Evolutionary conservation across 2,113 vertebrate species (phyloP).

Genomic region (Apus apus): DNA sequence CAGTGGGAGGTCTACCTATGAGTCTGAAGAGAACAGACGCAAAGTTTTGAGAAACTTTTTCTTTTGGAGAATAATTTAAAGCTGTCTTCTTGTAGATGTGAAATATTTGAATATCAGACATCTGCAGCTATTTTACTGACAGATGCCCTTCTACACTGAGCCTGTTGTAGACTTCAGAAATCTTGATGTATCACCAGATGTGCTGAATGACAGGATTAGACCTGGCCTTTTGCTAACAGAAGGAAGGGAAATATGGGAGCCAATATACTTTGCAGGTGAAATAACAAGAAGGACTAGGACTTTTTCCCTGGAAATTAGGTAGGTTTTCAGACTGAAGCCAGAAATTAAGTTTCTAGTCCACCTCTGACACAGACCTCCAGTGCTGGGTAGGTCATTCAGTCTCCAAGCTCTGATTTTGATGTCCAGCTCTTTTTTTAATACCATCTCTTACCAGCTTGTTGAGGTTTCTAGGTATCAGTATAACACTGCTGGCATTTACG

Average conservation of each 20-base stretch:
- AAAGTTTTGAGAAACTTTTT: not conserved
- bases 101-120: not conserved
- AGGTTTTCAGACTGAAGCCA: not conserved
- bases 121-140: not conserved
- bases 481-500: not conserved
- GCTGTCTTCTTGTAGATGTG: not conserved
- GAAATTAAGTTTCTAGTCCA: not conserved
- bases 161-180: not conserved
- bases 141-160: not conserved
- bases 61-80: not conserved
- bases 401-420: not conserved
- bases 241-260: not conserved
- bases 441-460: not conserved
- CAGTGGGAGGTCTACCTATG: not conserved
- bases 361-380: not conserved
- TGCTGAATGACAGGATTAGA: not conserved
- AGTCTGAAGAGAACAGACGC: not conserved
- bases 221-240: not conserved
- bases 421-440: not conserved
- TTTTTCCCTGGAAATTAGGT: not conserved
- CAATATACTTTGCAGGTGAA: not conserved
- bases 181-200: not conserved
- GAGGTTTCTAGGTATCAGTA: not conserved
- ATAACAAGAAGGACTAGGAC: not conserved
- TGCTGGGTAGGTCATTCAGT: not conserved